Conservation (phyloP, 2,113 vertebrate genomes). For the Cheirogaleus medius region DNA sequence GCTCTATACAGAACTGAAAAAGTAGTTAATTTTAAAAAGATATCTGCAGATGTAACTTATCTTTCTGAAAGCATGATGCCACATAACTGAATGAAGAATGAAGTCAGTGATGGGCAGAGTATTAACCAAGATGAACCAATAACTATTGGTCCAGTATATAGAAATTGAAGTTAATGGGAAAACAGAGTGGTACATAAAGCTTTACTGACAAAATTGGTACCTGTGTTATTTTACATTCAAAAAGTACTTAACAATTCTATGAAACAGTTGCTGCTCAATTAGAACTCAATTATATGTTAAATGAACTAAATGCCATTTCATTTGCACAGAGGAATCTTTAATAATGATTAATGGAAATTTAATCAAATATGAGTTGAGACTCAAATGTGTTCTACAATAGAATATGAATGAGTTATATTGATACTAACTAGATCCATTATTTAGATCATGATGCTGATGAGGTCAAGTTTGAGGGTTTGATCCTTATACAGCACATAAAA, state of each 20-base stretch:
- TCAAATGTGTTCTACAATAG: slow-evolving; percentile 31
- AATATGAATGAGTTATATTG: slow-evolving; percentile 62
- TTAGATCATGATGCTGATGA: slow-evolving; percentile 46
- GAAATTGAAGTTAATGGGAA: not conserved
- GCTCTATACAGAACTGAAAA: not conserved
- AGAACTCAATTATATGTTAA: slow-evolving; percentile 78
- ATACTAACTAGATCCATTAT: slow-evolving; percentile 66
- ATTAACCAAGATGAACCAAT: slow-evolving; percentile 17
- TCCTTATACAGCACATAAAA: slow-evolving; percentile 24
- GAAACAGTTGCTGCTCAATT: slow-evolving; percentile 81
- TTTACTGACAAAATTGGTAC: slow-evolving; percentile 21
- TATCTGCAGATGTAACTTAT: not conserved
- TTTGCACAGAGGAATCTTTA: slow-evolving; percentile 80
- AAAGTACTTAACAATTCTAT: slow-evolving; percentile 71
- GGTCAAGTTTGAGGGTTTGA: slow-evolving; percentile 62
- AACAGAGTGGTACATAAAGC: slow-evolving; percentile 6
- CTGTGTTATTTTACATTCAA: slow-evolving; percentile 65
- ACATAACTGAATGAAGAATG: not conserved
- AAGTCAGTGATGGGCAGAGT: not conserved
- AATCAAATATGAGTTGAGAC: slow-evolving; percentile 75
- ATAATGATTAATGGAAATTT: slow-evolving; percentile 83
- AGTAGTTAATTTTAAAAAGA: not conserved
- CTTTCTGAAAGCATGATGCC: not conserved
- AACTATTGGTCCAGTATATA: not conserved
- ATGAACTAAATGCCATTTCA: slow-evolving; percentile 77